Conservation (phyloP, 2,797 vertebrate genomes). For the Melanitta fusca region DNA sequence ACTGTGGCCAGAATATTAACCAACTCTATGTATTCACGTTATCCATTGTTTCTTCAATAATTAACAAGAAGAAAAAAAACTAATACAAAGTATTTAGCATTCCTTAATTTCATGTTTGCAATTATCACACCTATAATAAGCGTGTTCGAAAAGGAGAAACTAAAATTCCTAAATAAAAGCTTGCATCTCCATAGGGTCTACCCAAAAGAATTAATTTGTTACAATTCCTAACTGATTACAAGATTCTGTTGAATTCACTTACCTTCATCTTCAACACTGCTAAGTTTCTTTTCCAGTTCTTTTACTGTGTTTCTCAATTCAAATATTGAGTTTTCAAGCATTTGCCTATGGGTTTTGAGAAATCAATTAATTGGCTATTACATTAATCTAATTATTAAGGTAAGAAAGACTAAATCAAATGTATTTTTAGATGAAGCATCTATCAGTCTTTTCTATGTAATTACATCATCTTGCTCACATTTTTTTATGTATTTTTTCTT, state of each 20-base stretch:
- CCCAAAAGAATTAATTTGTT: not conserved
- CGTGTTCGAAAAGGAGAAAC: not conserved
- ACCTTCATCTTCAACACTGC: conserved; percentile 85
- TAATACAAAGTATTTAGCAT: not conserved
- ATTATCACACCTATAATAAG: not conserved
- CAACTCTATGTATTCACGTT: not conserved
- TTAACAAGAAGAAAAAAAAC: not conserved
- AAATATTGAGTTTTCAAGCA: conserved; percentile 84
- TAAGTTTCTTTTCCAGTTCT: conserved; percentile 85
- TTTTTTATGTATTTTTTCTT: not conserved
- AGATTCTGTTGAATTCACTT: not conserved
- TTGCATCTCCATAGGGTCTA: not conserved
- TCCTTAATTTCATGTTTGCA: not conserved
- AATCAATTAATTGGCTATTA: not conserved
- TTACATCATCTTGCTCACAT: not conserved
- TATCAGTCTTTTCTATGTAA: not conserved
- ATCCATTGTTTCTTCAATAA: not conserved
- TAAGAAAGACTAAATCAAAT: not conserved
- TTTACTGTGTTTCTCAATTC: conserved; percentile 83
- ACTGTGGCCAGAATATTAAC: conserved; percentile 4
- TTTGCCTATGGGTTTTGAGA: conserved; percentile 78
- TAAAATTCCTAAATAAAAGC: not conserved
- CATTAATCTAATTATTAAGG: not conserved
- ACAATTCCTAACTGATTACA: not conserved
- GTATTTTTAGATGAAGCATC: not conserved